phyloP scores from a whole-genome alignment of 2,113 vertebrate species.

The Phaethornis superciliosus region DNA sequence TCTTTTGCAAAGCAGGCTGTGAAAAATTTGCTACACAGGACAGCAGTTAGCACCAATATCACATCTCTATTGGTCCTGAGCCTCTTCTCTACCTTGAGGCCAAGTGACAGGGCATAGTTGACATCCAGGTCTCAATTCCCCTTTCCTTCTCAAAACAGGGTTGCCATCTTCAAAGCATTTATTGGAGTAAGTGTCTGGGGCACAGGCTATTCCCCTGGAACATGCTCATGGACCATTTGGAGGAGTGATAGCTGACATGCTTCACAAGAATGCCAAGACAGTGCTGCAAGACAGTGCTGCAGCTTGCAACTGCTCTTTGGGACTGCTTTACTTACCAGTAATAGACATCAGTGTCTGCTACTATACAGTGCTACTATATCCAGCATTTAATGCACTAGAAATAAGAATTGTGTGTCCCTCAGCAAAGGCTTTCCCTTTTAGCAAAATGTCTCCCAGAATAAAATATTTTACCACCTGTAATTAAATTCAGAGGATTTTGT shows the following conservation, averaged over 20 bases:
- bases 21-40: background rate
- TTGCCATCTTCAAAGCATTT: background rate
- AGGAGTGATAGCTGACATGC: background rate
- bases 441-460: background rate
- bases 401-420: background rate
- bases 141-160: background rate
- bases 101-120: background rate
- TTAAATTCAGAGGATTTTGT: background rate
- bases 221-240: fast-evolving
- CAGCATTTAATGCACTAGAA: background rate
- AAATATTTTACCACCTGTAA: background rate
- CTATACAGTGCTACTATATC: background rate
- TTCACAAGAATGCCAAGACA: background rate
- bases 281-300: background rate
- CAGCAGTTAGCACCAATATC: background rate
- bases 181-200: background rate
- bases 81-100: background rate
- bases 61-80: background rate
- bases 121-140: background rate
- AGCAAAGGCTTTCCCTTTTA: background rate
- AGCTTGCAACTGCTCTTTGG: background rate
- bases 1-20: background rate
- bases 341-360: background rate
- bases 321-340: background rate
- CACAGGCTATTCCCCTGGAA: background rate